Evolutionary conservation across 2,888 invertebrate genomes (phyloP).

Genomic region (Phaedon cochleariae): DNA sequence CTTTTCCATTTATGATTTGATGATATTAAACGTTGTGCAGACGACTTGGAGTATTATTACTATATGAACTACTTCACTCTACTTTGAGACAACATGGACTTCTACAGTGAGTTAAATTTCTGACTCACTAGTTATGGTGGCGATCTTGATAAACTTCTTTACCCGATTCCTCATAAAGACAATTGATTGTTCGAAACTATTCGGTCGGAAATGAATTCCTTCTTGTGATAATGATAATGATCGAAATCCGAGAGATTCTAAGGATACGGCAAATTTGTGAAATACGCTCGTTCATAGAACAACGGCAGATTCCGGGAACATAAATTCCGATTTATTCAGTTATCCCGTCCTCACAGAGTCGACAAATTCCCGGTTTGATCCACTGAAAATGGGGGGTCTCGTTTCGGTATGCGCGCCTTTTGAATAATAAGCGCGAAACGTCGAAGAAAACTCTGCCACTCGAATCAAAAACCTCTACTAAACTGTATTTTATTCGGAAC

Average conservation of each 20-base stretch:
- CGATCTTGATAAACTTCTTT: too few species aligned
- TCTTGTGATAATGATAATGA: too few species aligned
- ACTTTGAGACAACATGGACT: too few species aligned
- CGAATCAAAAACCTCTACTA: not conserved
- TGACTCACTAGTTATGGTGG: too few species aligned
- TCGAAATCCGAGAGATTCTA: not conserved
- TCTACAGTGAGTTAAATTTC: too few species aligned
- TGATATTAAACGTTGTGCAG: too few species aligned
- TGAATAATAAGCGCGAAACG: not conserved
- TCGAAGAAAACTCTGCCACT: not conserved
- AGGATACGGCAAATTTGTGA: conserved; percentile 5
- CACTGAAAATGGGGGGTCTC: conserved; percentile 26
- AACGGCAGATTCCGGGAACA: conserved; percentile 17
- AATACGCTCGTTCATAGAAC: not conserved
- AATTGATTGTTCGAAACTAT: too few species aligned
- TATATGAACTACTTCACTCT: too few species aligned
- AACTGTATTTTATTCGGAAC: not conserved
- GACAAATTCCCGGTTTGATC: conserved; percentile 32
- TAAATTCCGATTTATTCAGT: conserved; percentile 32
- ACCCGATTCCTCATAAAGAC: too few species aligned
- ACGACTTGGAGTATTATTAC: too few species aligned
- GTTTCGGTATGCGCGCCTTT: not conserved
- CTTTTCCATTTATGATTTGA: too few species aligned
- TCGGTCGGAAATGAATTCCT: too few species aligned
- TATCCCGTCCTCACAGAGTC: conserved; percentile 26